Evolutionary conservation across 2,797 vertebrate genomes (phyloP), one percentile per base, ranked within the genome.

Genomic region (Hydrolagus colliei): DNA sequence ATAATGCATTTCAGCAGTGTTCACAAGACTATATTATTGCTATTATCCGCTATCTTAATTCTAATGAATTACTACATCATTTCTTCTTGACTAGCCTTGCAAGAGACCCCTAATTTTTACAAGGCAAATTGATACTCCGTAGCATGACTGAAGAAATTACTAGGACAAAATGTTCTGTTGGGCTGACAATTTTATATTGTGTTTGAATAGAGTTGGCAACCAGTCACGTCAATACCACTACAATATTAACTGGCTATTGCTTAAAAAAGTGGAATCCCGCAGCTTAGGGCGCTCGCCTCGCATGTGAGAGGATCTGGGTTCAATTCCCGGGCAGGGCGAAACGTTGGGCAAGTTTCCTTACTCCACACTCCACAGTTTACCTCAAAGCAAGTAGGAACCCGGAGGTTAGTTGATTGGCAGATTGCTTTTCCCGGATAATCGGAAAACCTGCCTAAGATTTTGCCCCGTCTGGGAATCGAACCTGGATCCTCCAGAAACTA

Each of bases 11-110:
- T 80, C 22, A 32, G 62, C 78, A 80, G 16, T 14, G 61, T 80
- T 13, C 62, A 68, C 12, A 9, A 77, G 75, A 4, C 9, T 84
- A 20, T 67, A 84, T 84, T 71, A 71, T 18, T 13, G 16, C 32
- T 14, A 71, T 84, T 71, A 84, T 18, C 65, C 41, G 16, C 65
- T 41, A 14, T 41, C 79, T 84, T n/a, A 71, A 71, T 71, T 84
- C 32, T 12, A 52, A 84, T 52, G 4, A 41, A 84, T 84, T 84
- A 84, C 13, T 67, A 67, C 22, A 67, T 82, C 78, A 82, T 82
- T 82, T 67, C 63, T 82, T 65, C 78, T 82, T 63, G 22, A 68
- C 22, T 68, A 18, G 32, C 27, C 65, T 41, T 1, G 65, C 79
- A 41, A 41, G 20, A 52, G 32, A 68, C 79, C 68, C 27, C 16